Conservation (phyloP, 2,797 vertebrate species). For the Echiichthys vipera region DNA sequence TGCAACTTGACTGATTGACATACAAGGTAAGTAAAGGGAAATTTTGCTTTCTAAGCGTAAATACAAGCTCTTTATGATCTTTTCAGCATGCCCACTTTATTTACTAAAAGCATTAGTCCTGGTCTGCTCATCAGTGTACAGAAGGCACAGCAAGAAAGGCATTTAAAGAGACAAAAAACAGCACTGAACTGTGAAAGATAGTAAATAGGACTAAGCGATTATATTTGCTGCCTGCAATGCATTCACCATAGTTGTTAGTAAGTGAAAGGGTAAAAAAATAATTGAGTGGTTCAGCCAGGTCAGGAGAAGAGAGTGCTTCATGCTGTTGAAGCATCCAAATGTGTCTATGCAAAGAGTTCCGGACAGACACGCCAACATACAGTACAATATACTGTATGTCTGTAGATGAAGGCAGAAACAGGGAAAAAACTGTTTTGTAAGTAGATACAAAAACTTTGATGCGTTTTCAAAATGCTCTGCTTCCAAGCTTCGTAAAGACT, state of each 20-base stretch:
- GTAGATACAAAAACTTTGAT: slow-evolving; percentile 31
- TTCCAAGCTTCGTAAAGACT: slow-evolving; percentile 20
- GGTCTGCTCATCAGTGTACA: slow-evolving; percentile 47
- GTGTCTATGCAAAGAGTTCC: slow-evolving; percentile 25
- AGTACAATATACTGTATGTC: slow-evolving; percentile 10
- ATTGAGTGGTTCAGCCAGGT: slow-evolving; percentile 41
- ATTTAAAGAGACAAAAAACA: slow-evolving; percentile 20
- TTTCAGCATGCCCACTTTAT: slow-evolving; percentile 57
- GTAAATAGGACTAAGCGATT: slow-evolving; percentile 26
- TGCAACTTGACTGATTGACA: too few species aligned
- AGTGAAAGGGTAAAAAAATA: slow-evolving; percentile 21
- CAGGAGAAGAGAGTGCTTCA: slow-evolving; percentile 22
- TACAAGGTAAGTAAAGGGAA: slow-evolving; percentile 11
- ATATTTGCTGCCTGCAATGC: slow-evolving; percentile 19
- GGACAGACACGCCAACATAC: slow-evolving; percentile 16
- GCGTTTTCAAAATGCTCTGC: slow-evolving; percentile 28
- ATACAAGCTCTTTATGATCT: slow-evolving; percentile 28
- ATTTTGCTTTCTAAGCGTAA: slow-evolving; percentile 30
- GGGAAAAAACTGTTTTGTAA: slow-evolving; percentile 6
- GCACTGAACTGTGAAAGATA: slow-evolving; percentile 44
- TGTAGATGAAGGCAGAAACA: slow-evolving; percentile 14
- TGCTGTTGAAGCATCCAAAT: slow-evolving; percentile 16
- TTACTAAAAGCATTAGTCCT: slow-evolving; percentile 61
- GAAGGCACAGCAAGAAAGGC: slow-evolving; percentile 13
- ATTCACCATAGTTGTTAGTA: slow-evolving; percentile 30